Base-by-base conservation (phyloP, 2,797 vertebrate species). In the Sparus aurata region DNA sequence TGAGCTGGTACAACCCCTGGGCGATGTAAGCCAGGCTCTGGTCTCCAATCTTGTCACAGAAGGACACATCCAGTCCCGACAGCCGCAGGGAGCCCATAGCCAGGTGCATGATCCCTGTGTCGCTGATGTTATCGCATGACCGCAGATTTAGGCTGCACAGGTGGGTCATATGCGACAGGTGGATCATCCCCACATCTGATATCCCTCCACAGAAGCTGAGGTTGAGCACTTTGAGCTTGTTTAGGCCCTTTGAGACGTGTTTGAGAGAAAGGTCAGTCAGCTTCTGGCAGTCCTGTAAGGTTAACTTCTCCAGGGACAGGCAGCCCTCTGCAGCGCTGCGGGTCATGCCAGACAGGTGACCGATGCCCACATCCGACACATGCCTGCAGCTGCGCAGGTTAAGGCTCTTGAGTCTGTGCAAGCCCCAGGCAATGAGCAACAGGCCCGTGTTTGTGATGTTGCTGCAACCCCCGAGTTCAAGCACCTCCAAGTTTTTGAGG, bases 131-230 rank as follows among this genome's bases (percentile, higher is more conserved):
- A 90, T 99, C 98, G 0, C 98, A 99, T 50, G 98, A 98, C 43
- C 98, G 96, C 89, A 99, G 94, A 90, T 99, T 99, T 77, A 99
- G 96, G 91, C 95, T 98, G 90, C 97, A 96, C 67, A 99, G 95
- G 91, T 97, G 97, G 85, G 95, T 96, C 98, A 99, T 99, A 90
- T 98, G 97, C 1, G 98, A 99, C 91, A 99, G 94, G 94, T 99
- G 98, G 94, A 99, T 96, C 94, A 99, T 97, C 53, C 98, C 98
- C 0, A 97, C 98, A 55, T 99, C 98, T 0, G 98, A 99, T 87
- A 99, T 99, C 69, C 98, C 98, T 1, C 98, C 98, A 3, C 98
- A 99, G 94, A 99, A 99, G 91, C 98, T 99, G 89, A 99, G 97
- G 94, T 99, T 99, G 82, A 99, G 98, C 75, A 98, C 96, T 87